phyloP scores from a whole-genome alignment of 2,888 invertebrate species.

The Anarsia innoxiella region DNA sequence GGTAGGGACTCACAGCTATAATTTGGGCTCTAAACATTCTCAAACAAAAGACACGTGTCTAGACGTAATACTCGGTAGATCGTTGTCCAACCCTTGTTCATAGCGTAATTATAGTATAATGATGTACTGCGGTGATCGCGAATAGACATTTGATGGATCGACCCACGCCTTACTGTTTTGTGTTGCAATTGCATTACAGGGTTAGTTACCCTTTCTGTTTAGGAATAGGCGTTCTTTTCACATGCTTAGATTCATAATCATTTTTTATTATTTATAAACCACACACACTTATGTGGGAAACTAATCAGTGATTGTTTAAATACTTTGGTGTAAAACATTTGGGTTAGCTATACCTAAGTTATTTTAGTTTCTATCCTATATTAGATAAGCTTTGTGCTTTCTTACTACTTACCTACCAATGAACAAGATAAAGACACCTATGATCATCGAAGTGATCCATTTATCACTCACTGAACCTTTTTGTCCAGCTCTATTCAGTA shows the following conservation, averaged over 20 bases:
- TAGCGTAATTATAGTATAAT: conserved; percentile 33
- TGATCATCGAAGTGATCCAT: conserved; percentile 50
- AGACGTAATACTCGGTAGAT: conserved; percentile 16
- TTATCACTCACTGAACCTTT: conserved; percentile 60
- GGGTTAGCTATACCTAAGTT: too few species aligned
- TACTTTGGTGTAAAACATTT: too few species aligned
- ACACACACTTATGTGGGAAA: too few species aligned
- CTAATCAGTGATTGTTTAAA: too few species aligned
- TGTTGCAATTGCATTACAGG: conserved; percentile 24
- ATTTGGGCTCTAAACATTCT: conserved; percentile 31
- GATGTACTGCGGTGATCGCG: conserved; percentile 10
- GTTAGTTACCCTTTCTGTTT: conserved; percentile 25
- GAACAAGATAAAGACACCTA: conserved; percentile 25
- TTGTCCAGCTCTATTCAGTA: conserved; percentile 65
- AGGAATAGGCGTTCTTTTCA: too few species aligned
- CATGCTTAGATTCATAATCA: too few species aligned
- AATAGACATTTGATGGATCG: conserved; percentile 27
- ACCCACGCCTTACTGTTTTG: conserved; percentile 28
- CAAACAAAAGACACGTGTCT: conserved; percentile 55
- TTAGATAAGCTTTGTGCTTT: too few species aligned
- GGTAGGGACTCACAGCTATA: conserved; percentile 24
- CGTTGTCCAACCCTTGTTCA: conserved; percentile 18
- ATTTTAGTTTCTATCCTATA: too few species aligned
- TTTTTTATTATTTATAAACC: too few species aligned
- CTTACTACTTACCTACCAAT: too few species aligned